phyloP scores from a whole-genome alignment of 2,888 invertebrate genomes.

The Julus scanicus region DNA sequence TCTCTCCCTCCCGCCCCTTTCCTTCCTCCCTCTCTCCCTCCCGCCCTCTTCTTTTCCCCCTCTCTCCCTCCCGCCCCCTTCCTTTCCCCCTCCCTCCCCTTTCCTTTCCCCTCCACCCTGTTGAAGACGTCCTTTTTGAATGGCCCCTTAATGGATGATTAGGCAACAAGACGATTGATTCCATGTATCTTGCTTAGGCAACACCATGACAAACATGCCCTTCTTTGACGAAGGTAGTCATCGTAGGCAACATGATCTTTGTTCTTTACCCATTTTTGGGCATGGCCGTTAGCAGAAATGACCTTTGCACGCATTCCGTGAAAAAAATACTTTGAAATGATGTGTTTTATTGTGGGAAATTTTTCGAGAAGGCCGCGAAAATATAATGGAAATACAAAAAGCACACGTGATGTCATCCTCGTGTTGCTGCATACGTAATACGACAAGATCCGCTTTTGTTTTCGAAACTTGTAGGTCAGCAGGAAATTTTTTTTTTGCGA shows the following conservation, averaged over 20 bases:
- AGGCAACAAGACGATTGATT: too few relatives aligned
- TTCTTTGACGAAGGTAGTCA: background rate
- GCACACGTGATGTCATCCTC: background rate
- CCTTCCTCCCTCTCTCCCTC: too few relatives aligned
- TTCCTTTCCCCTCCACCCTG: too few relatives aligned
- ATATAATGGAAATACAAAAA: background rate
- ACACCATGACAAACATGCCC: too few relatives aligned
- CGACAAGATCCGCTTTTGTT: background rate
- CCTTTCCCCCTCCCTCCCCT: too few relatives aligned
- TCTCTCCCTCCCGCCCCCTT: too few relatives aligned
- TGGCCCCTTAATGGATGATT: too few relatives aligned
- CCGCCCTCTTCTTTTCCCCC: too few relatives aligned
- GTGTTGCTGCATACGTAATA: background rate
- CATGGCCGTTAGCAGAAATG: background rate
- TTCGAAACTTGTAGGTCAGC: slow-evolving; percentile 19
- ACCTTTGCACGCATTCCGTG: background rate
- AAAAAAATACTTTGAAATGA: background rate
- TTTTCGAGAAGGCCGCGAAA: background rate
- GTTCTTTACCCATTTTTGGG: background rate
- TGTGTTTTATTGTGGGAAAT: background rate
- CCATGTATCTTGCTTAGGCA: too few relatives aligned
- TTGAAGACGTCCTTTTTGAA: too few relatives aligned
- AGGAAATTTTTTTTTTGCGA: background rate
- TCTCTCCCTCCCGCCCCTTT: too few relatives aligned
- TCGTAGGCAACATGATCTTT: background rate